Conservation (phyloP, 2,797 vertebrate genomes). For the Emys orbicularis region DNA sequence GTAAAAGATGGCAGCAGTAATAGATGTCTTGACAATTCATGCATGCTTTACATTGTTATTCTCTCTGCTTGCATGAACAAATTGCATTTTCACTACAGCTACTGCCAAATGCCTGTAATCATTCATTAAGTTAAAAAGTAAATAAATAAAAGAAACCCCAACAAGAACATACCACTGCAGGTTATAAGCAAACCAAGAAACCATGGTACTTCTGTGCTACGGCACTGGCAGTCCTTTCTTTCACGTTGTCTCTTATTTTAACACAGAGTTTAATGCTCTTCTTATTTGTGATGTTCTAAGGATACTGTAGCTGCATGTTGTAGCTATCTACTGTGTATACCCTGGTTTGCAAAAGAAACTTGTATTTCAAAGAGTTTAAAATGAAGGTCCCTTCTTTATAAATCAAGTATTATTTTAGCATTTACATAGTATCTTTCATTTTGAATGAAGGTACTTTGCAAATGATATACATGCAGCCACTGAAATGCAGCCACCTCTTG, state of each 20-base stretch:
- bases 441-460: not conserved
- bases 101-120: not conserved
- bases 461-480: not conserved
- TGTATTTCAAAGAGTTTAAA: not conserved
- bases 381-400: not conserved
- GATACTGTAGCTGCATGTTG: not conserved
- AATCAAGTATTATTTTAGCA: not conserved
- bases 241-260: not conserved
- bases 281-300: not conserved
- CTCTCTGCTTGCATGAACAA: not conserved
- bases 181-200: not conserved
- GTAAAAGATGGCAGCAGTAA: not conserved
- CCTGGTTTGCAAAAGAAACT: not conserved
- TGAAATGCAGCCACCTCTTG: not conserved
- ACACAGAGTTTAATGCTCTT: not conserved
- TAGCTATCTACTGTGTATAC: not conserved
- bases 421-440: not conserved
- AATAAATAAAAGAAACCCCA: accelerated
- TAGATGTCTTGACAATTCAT: not conserved
- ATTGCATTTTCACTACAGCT: not conserved
- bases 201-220: not conserved
- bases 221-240: not conserved
- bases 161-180: not conserved
- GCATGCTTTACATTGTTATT: not conserved
- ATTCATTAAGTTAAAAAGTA: not conserved